Base-by-base conservation (phyloP, 2,888 invertebrate species). In the Phyllotreta cruciferae region DNA sequence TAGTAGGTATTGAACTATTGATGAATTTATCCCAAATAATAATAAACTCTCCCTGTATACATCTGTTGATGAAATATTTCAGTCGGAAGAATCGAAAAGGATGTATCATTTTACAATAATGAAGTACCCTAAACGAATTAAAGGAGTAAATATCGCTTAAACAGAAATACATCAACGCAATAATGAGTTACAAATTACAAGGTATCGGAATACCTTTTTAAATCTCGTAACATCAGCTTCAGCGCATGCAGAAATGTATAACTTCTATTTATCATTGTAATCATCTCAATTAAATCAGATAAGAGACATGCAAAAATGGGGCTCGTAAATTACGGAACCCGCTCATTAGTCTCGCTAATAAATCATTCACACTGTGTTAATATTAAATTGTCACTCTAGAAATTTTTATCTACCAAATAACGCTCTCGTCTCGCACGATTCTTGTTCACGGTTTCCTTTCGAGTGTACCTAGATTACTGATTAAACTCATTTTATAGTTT, bases 301-400 rank as follows among this genome's bases (percentile, higher is more conserved):
- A 68, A 65, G 14, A 24, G 56, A 57, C 70, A 68, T 64, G 71
- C 63, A 70, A 71, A 71, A 71, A 67, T 70, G 61, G 66, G 62
- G 60, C 69, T 69, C 66, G 68, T 71, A 73, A 71, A 71, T 71
- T 62, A 64, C 62, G 42, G 60, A 68, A 73, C 66, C 70, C 64
- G 66, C 64, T 71, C 67, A 71, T 73, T 73, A 71, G 58, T 61
- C 56, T 36, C 56, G 58, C 37, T 54, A 63, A 73, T 76, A 73
- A 76, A 76, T 76, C 76, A 76, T 67, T 54, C 63, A 56, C 69
- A 71, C 68, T 70, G 71, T 75, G 73, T 73, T 75, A 74, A 75
- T 73, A 74, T 75, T 75, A 75, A 73, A 75, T 73, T 75, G 76
- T 76, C 76, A 74, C 73, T 74, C 69, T 67, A 64, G 62, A 68